Conservation (phyloP, 2,113 vertebrate species). For the Zosterops lateralis region DNA sequence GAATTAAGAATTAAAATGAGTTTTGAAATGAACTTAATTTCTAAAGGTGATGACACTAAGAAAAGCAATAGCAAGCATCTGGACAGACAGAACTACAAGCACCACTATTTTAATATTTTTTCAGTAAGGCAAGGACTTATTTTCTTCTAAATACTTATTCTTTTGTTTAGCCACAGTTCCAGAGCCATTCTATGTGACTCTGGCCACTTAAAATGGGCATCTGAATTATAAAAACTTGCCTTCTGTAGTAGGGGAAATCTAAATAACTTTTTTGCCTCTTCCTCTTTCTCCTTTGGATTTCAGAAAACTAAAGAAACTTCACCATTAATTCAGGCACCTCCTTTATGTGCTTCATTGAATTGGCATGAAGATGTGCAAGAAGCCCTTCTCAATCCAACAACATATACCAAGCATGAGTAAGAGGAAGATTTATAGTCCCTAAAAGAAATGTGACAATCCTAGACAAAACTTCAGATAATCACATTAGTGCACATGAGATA, state of each 20-base stretch:
- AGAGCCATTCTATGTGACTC: neutral
- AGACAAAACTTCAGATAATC: neutral
- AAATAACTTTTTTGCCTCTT: neutral
- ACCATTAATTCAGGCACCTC: neutral
- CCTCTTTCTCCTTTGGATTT: neutral
- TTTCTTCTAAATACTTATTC: neutral
- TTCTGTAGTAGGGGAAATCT: neutral
- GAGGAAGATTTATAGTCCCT: neutral
- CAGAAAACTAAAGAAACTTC: neutral
- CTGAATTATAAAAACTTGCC: neutral
- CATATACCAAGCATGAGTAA: neutral
- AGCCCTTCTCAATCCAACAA: neutral
- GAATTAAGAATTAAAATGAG: neutral
- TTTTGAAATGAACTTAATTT: neutral
- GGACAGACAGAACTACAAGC: neutral
- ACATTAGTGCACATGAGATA: neutral
- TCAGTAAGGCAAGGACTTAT: neutral
- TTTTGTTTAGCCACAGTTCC: neutral
- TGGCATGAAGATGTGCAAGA: neutral
- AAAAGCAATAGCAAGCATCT: conserved; percentile 40
- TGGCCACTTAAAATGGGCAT: neutral
- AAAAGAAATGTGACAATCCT: neutral
- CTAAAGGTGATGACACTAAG: neutral
- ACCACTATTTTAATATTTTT: neutral
- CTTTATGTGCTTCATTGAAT: neutral